Percentiles rank a stretch among this genome's conserved stretches.
phyloP scores from a whole-genome alignment of 2,888 invertebrate genomes.

The Asteroscopus sphinx region DNA sequence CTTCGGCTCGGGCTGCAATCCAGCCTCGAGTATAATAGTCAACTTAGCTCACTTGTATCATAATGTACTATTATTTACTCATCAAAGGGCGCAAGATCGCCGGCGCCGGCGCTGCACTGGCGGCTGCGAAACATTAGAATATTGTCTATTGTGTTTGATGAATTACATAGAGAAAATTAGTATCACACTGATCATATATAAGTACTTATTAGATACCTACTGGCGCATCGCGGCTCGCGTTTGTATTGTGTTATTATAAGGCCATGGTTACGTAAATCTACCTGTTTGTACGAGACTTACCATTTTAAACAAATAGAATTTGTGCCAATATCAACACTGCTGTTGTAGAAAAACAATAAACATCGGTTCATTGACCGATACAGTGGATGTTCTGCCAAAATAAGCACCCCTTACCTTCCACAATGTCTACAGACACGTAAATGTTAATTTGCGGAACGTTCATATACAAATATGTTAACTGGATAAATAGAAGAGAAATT shows the following conservation, averaged over 20 bases:
- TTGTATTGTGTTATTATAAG: conserved; percentile 65
- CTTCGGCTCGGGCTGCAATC: too few species aligned
- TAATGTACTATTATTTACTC: too few species aligned
- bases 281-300: conserved; percentile 80
- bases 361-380: conserved; percentile 82
- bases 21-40: too few species aligned
- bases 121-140: too few species aligned
- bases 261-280: conserved; percentile 75
- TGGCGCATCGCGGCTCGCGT: conserved; percentile 19
- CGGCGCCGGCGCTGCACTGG: too few species aligned
- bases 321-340: conserved; percentile 86
- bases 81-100: too few species aligned
- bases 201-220: too few species aligned
- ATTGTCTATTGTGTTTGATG: too few species aligned
- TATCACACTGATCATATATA: conserved; percentile 13
- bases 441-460: conserved; percentile 54
- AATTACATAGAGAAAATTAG: too few species aligned
- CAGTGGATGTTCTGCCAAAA: conserved; percentile 80
- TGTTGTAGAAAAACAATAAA: conserved; percentile 87
- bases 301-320: conserved; percentile 85
- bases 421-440: conserved; percentile 64
- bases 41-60: too few species aligned
- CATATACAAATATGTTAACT: conserved; percentile 48
- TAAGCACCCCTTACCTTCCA: conserved; percentile 82
- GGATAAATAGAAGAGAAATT: conserved; percentile 11